A percentile compares a stretch with the other conserved stretches of the same genome.
These are phyloP conservation scores for Entomyzon cyanotis DNA, from an alignment of 2,113 vertebrate genomes.

Conservation along the genomic window DNA sequence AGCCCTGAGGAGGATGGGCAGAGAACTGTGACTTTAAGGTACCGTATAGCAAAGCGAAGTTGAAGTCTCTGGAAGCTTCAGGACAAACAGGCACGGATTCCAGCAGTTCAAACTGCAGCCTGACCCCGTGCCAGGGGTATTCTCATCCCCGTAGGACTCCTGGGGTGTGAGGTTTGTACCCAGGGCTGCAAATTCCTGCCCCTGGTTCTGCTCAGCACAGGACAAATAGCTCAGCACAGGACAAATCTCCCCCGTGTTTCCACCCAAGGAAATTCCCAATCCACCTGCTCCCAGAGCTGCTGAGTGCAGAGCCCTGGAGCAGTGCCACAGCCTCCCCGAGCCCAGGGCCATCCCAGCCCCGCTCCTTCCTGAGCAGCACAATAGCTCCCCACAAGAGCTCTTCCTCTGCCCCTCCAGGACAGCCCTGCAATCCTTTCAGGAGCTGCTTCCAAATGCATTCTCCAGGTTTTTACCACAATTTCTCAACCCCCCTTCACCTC, in stretches of 20 bases:
- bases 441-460: conserved; percentile 21
- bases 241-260: background rate
- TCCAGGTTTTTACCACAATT: background rate
- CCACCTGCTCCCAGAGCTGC: background rate
- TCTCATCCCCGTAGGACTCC: too few species aligned
- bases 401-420: conserved; percentile 24
- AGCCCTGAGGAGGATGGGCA: background rate
- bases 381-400: background rate
- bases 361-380: conserved; percentile 28
- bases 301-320: background rate
- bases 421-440: background rate
- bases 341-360: background rate
- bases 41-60: too few species aligned
- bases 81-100: too few species aligned
- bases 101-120: too few species aligned
- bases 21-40: too few species aligned
- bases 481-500: background rate
- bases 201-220: too few species aligned
- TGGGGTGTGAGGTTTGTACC: too few species aligned
- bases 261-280: background rate
- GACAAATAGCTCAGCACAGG: background rate
- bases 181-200: too few species aligned
- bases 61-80: too few species aligned
- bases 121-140: too few species aligned
- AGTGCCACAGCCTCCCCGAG: background rate